phyloP scores from a whole-genome alignment of 2,113 vertebrate genomes.

The Plotosus lineatus region DNA sequence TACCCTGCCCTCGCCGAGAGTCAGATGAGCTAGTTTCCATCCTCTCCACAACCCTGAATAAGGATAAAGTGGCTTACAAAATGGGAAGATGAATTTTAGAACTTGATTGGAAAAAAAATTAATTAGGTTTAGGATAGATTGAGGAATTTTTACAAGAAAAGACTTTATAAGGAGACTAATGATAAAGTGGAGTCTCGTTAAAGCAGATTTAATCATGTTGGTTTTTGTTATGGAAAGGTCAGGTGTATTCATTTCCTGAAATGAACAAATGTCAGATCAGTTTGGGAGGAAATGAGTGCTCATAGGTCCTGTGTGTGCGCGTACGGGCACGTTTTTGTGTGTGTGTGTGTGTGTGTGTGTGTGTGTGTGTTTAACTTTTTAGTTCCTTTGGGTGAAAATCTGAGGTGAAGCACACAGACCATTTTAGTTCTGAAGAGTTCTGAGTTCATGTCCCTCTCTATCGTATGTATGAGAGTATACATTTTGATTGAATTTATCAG shows the following conservation, averaged over 20 bases:
- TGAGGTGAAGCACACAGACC: not conserved
- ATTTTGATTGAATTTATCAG: no score
- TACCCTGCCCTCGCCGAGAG: no score
- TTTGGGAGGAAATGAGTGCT: no score
- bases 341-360: not conserved
- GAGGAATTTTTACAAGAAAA: not conserved
- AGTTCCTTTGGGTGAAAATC: not conserved
- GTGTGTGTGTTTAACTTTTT: not conserved
- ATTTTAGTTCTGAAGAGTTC: not conserved
- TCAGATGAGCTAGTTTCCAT: no score
- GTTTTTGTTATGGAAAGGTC: constrained; percentile 16
- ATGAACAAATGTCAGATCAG: not conserved
- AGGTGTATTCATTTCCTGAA: not conserved
- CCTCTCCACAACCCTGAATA: no score
- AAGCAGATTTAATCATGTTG: constrained; percentile 3
- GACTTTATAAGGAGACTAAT: constrained; percentile 5
- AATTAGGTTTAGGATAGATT: not conserved
- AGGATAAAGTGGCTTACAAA: no score
- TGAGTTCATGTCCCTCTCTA: not conserved
- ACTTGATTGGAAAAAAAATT: not conserved
- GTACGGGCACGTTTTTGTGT: not conserved
- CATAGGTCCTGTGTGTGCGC: not conserved
- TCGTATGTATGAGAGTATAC: no score
- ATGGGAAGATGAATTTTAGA: no score
- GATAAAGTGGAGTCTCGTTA: not conserved